phyloP scores from a whole-genome alignment of 2,797 vertebrate genomes.

The Nasua narica region DNA sequence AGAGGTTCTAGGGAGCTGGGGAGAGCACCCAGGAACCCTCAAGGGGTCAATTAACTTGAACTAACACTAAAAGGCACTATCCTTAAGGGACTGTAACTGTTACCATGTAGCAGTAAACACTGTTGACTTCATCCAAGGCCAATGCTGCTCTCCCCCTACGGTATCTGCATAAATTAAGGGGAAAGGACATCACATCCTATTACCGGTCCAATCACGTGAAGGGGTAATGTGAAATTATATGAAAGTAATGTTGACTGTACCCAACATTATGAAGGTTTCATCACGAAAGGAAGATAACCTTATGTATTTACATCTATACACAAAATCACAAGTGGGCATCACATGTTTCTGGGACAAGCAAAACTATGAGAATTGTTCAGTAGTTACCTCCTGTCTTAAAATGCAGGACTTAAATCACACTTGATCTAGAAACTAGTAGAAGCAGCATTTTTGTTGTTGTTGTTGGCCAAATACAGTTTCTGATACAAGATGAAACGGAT shows the following conservation, averaged over 20 bases:
- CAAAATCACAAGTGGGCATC: not conserved
- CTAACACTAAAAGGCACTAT: conserved; percentile 6
- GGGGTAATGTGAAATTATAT: not conserved
- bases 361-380: not conserved
- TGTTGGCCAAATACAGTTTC: conserved; percentile 32
- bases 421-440: not conserved
- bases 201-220: not conserved
- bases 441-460: conserved; percentile 6
- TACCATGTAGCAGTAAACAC: not conserved
- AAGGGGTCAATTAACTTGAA: conserved; percentile 57
- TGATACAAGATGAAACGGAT: not conserved
- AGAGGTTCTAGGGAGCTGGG: not conserved
- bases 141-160: not conserved
- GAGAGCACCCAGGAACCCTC: not conserved
- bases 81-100: not conserved
- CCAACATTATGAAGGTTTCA: not conserved
- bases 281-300: not conserved
- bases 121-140: not conserved
- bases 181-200: not conserved
- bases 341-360: not conserved
- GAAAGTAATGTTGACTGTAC: not conserved
- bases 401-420: not conserved
- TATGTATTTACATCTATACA: not conserved
- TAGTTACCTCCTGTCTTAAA: not conserved
- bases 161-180: not conserved